phyloP scores from a whole-genome alignment of 2,797 vertebrate genomes.

The Apogon hyalosoma region DNA sequence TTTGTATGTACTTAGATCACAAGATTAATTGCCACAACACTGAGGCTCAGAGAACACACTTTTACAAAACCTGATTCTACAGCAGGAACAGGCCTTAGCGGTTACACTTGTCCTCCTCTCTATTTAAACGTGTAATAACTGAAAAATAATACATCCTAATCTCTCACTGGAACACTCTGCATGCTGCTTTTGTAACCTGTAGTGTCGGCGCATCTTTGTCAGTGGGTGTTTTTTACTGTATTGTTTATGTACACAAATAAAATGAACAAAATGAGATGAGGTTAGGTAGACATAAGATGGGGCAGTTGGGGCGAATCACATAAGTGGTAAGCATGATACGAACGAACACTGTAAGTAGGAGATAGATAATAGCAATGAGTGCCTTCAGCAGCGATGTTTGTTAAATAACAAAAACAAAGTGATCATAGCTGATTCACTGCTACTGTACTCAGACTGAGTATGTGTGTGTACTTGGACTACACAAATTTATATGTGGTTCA shows the following conservation, averaged over 20 bases:
- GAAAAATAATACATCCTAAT: constrained; percentile 17
- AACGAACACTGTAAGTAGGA: background rate
- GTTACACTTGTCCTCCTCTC: background rate
- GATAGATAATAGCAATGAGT: background rate
- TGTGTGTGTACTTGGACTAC: background rate
- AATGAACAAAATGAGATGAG: constrained; percentile 2
- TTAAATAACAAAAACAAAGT: background rate
- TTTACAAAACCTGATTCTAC: constrained; percentile 20
- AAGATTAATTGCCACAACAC: constrained; percentile 37
- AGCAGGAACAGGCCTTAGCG: background rate
- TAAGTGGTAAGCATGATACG: constrained; percentile 1
- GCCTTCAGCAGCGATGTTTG: background rate
- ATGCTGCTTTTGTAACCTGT: constrained; percentile 5
- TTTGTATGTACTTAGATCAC: constrained; percentile 40
- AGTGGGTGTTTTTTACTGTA: background rate
- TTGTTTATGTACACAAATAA: background rate
- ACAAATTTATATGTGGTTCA: background rate
- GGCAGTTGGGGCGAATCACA: background rate
- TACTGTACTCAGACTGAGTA: background rate
- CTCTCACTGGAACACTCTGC: constrained; percentile 4
- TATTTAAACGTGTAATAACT: constrained; percentile 15
- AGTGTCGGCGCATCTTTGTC: background rate
- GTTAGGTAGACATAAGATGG: background rate
- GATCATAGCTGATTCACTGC: background rate
- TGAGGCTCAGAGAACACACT: constrained; percentile 12